Evolutionary conservation across 2,888 invertebrate genomes (phyloP), one percentile per base, ranked within the genome.

Genomic region (Creontiades dilutus): DNA sequence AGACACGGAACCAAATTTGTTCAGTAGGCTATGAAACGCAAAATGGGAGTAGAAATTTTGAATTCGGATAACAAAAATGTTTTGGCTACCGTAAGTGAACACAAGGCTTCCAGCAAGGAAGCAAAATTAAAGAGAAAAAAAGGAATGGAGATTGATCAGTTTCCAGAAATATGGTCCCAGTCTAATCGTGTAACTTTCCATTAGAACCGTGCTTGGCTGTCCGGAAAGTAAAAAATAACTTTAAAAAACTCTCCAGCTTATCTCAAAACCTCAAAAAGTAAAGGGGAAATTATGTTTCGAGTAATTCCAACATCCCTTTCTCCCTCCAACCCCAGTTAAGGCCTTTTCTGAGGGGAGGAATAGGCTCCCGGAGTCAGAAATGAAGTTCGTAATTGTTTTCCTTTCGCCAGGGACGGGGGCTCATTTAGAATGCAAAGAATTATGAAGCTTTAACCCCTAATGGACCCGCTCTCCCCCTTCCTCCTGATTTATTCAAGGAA

Each of bases 361-460:
- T 5, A 68, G 68, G 9, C 23, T 23, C 23, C 27, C 23, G 23
- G 68, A 68, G 19, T 68, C 68, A 68, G 68, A 68, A 82, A 82
- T 82, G 82, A 52, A 82, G 48, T 82, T 52, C 48, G 82, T 82
- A 82, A 82, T 82, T 82, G 82, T 82, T 82, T 82, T 82, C 52
- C 82, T 82, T 82, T 82, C 82, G n/a, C n/a, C 27, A 7, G 27
- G 19, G 23, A 14, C 14, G 19, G 47, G 52, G 52, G 48, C 82
- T 82, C 82, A 82, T 82, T 27, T 52, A 14, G 82, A 52, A 82
- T 82, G 47, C 82, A 82, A 82, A 82, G 82, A 82, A 82, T 82
- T 82, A 82, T 82, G 82, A 82, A 82, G 82, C 48, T 52, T 82
- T 52, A 52, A 82, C 86, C 75, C 75, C 75, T 86, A 86, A 86